Evolutionary conservation across 2,797 vertebrate genomes (phyloP).

Genomic region (Gobio occitaniae): DNA sequence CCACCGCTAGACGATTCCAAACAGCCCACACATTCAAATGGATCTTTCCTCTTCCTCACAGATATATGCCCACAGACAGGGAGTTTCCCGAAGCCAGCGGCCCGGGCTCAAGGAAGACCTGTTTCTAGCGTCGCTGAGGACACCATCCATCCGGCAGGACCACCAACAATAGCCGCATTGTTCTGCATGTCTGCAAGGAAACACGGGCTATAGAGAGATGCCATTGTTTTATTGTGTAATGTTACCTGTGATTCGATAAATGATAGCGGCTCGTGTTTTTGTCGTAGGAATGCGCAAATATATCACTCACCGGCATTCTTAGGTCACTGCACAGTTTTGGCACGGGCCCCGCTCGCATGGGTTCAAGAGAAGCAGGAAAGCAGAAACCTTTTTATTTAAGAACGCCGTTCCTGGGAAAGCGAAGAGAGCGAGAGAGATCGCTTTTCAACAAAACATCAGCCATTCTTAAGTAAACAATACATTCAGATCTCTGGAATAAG

Average conservation of each 20-base stretch:
- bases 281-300: slow-evolving; percentile 75
- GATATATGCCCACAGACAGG: slow-evolving; percentile 44
- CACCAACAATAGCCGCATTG: slow-evolving; percentile 73
- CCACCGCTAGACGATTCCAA: not conserved
- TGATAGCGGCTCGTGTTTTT: slow-evolving; percentile 74
- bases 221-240: slow-evolving; percentile 80
- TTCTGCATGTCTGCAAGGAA: slow-evolving; percentile 68
- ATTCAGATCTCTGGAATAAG: slow-evolving; percentile 51
- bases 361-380: slow-evolving; percentile 67
- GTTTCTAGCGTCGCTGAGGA: slow-evolving; percentile 63
- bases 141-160: slow-evolving; percentile 57
- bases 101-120: slow-evolving; percentile 49
- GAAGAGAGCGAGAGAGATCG: slow-evolving; percentile 43
- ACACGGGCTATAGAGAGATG: slow-evolving; percentile 73
- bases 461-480: slow-evolving; percentile 65
- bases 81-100: slow-evolving; percentile 52
- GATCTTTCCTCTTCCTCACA: slow-evolving; percentile 51
- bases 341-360: slow-evolving; percentile 53
- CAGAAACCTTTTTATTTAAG: slow-evolving; percentile 69
- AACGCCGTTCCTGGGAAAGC: slow-evolving; percentile 56
- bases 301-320: slow-evolving; percentile 72
- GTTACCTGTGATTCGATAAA: slow-evolving; percentile 74
- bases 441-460: slow-evolving; percentile 54
- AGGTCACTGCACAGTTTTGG: slow-evolving; percentile 68
- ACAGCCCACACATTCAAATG: slow-evolving; percentile 36